A percentile compares a stretch with the other conserved stretches of the same genome.
phyloP scores from a whole-genome alignment of 2,888 invertebrate species.

The Terebella lapidaria region DNA sequence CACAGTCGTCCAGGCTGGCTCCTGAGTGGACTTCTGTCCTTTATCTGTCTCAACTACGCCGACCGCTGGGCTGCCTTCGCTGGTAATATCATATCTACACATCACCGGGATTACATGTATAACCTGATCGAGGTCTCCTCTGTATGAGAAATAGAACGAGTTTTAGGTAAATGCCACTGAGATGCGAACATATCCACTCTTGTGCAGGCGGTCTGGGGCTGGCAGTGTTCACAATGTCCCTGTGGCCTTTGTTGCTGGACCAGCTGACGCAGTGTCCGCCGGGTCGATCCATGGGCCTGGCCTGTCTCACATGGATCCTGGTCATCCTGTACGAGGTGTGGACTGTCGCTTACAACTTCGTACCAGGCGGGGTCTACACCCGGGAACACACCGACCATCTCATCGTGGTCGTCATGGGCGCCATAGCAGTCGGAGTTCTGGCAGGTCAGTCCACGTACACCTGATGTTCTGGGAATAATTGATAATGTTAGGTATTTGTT shows the following conservation, averaged over 20 bases:
- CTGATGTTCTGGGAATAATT: too few relatives aligned
- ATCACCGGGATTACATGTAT: too few relatives aligned
- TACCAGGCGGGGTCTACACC: constrained; percentile 53
- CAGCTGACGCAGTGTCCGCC: constrained; percentile 38
- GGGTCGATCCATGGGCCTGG: constrained; percentile 31
- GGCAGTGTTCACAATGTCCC: constrained; percentile 42
- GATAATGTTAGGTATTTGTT: too few relatives aligned
- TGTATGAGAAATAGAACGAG: too few relatives aligned
- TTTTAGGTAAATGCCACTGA: too few relatives aligned
- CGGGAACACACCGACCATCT: constrained; percentile 49
- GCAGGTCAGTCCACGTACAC: constrained; percentile 25
- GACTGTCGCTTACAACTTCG: constrained; percentile 54
- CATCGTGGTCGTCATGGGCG: constrained; percentile 33
- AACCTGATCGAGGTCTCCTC: too few relatives aligned
- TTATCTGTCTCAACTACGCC: constrained; percentile 42
- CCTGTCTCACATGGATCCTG: constrained; percentile 40
- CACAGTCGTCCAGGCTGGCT: too few relatives aligned
- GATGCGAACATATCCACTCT: too few relatives aligned
- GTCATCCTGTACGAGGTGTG: constrained; percentile 51
- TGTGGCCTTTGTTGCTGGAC: constrained; percentile 46
- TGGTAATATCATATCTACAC: too few relatives aligned
- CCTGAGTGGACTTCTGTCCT: too few relatives aligned
- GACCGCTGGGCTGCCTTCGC: constrained; percentile 42
- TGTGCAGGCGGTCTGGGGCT: constrained; percentile 43
- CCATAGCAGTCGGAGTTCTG: constrained; percentile 34